Conservation (phyloP, 2,888 invertebrate species). For the Trissolcus japonicus region DNA sequence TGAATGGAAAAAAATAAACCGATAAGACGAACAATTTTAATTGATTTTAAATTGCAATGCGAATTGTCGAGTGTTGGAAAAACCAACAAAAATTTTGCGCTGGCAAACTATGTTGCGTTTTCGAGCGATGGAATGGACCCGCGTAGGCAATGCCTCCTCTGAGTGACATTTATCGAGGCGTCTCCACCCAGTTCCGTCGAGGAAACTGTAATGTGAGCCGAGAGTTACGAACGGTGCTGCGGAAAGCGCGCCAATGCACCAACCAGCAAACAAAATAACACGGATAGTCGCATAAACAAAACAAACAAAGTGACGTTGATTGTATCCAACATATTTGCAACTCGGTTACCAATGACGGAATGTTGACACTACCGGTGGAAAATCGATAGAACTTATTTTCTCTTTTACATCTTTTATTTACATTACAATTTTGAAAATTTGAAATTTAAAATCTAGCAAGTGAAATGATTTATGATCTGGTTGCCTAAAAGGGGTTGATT, state of each 20-base stretch:
- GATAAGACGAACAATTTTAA: too few species aligned
- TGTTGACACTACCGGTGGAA: background rate
- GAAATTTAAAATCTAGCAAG: too few species aligned
- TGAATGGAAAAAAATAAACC: too few species aligned
- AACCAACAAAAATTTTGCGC: too few species aligned
- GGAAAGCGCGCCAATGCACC: slow-evolving; percentile 30
- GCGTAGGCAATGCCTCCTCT: slow-evolving; percentile 44
- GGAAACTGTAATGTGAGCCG: slow-evolving; percentile 40
- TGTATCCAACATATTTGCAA: background rate
- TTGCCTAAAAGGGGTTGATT: too few species aligned
- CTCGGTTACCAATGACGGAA: background rate
- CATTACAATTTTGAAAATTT: too few species aligned
- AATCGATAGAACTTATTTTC: background rate
- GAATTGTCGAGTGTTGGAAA: too few species aligned
- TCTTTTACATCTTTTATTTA: too few species aligned
- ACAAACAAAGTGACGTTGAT: background rate
- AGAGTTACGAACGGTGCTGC: slow-evolving; percentile 19
- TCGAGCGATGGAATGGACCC: slow-evolving; percentile 18
- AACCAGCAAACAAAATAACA: slow-evolving; percentile 12
- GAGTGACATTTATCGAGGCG: slow-evolving; percentile 39
- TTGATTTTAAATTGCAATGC: too few species aligned
- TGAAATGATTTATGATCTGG: too few species aligned
- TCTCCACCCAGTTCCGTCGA: slow-evolving; percentile 47
- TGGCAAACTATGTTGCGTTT: too few species aligned
- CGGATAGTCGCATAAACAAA: background rate